phyloP scores from a whole-genome alignment of 1,140 invertebrate genomes.

The Pseudomyrmex dendroicus region DNA sequence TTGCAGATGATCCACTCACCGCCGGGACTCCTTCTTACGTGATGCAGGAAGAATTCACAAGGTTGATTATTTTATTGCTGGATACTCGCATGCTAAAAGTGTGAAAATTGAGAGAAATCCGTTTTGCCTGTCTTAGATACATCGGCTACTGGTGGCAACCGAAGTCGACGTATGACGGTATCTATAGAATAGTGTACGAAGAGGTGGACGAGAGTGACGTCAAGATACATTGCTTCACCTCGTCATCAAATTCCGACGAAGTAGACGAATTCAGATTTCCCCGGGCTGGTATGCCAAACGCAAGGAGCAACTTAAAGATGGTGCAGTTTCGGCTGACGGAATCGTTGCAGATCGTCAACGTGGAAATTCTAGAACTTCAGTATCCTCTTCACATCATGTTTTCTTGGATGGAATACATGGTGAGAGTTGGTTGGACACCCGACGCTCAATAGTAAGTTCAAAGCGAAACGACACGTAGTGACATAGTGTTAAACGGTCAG shows the following conservation, averaged over 20 bases:
- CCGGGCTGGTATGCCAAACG: slow-evolving; percentile 94
- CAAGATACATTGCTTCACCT: slow-evolving; percentile 95
- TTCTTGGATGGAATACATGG: slow-evolving; percentile 97
- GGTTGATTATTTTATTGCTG: slow-evolving; percentile 67
- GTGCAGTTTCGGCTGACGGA: slow-evolving; percentile 92
- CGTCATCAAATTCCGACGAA: slow-evolving; percentile 90
- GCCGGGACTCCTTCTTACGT: slow-evolving; percentile 98
- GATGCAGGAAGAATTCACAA: slow-evolving; percentile 98
- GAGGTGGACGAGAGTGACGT: slow-evolving; percentile 98
- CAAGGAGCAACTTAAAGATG: slow-evolving; percentile 94
- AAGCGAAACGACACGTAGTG: not conserved
- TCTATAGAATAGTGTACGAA: slow-evolving; percentile 97
- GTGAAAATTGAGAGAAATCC: not conserved
- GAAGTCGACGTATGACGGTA: slow-evolving; percentile 87
- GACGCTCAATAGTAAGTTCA: slow-evolving; percentile 92
- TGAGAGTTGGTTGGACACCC: slow-evolving; percentile 96
- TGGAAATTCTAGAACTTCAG: slow-evolving; percentile 89
- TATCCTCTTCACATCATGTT: slow-evolving; percentile 92
- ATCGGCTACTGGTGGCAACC: slow-evolving; percentile 99
- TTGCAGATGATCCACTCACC: slow-evolving; percentile 93
- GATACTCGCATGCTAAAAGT: not conserved
- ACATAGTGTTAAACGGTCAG: not conserved
- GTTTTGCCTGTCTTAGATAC: slow-evolving; percentile 87
- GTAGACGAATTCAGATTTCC: slow-evolving; percentile 97
- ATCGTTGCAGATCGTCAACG: slow-evolving; percentile 88